A percentile compares a stretch with the other conserved stretches of the same genome.
Evolutionary conservation across 2,888 invertebrate species (phyloP).

Genomic region (Atethmia centrago): DNA sequence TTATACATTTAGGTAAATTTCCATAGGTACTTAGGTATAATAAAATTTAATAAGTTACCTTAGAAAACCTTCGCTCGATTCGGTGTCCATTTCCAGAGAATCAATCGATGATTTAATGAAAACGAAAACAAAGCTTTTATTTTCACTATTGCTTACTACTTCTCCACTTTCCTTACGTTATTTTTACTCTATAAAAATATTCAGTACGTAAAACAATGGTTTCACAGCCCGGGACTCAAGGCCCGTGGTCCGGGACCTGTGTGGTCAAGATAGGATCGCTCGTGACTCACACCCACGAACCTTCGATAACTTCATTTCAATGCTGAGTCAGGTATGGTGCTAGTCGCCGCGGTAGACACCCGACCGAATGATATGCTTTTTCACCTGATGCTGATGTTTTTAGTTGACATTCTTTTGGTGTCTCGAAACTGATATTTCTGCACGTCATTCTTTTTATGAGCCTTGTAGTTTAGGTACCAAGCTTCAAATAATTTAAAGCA

Average conservation of each 20-base stretch:
- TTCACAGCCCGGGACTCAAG: constrained; percentile 54
- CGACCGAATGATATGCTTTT: not conserved
- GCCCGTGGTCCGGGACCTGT: constrained; percentile 68
- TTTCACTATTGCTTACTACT: not conserved
- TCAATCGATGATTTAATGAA: not conserved
- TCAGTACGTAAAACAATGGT: constrained; percentile 60
- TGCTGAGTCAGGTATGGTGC: constrained; percentile 53
- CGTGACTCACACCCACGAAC: constrained; percentile 83
- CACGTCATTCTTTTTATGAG: not conserved
- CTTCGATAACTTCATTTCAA: constrained; percentile 82
- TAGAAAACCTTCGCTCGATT: not conserved
- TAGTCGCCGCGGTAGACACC: constrained; percentile 32
- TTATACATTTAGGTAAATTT: not conserved
- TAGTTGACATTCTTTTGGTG: not conserved
- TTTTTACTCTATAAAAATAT: constrained; percentile 28
- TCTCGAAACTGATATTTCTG: not conserved
- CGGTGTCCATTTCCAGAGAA: not conserved
- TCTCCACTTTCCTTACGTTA: not conserved
- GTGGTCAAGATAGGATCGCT: constrained; percentile 79
- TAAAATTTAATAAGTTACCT: too few species aligned
- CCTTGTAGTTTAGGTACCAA: not conserved
- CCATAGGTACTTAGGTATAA: not conserved
- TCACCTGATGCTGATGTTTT: not conserved
- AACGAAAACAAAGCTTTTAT: not conserved
- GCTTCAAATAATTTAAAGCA: not conserved